Evolutionary conservation across 2,888 invertebrate species (phyloP), one percentile per base, ranked within the genome.

Genomic region (Cryptophagus acutangulus): DNA sequence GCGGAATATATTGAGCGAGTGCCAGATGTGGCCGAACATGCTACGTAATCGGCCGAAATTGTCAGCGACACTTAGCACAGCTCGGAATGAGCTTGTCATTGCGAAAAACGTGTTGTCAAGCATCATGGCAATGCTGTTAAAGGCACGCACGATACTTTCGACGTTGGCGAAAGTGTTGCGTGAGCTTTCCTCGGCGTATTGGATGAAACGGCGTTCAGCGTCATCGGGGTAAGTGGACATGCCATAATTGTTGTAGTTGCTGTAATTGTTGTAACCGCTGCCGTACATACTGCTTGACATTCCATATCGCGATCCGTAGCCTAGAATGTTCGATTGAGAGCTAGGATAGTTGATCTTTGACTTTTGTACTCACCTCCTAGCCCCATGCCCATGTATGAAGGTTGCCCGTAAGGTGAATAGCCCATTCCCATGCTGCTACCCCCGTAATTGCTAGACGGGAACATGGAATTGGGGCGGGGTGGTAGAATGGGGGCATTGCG

Each of bases 61-160:
- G 52, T 97, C 95, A 4, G 95, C 95, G 1, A 97, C 94, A 43
- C 94, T 92, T 36, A 97, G 74, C 49, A 97, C 89, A 36, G 97
- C 96, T 8, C 55, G 24, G 65, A 96, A 97, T 0, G 96, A 95
- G 67, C 88, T 94, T 13, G 93, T 91, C 60, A 97, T 78, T 2
- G 96, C 95, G 64, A 89, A 88, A 67, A 93, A 95, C 30, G 96
- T 95, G 14, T 94, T 95, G 62, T 96, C 96, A 40, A 97, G 69
- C 92, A 97, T 94, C 79, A 93, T 89, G 2, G 94, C 89, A 2
- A 97, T 81, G 36, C 96, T 94, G 12, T 87, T 86, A 51, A 96
- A 88, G 1, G 96, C 92, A 53, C 85, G 81, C 18, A 63, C 60
- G 25, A 64, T 2, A 94, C 91, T 85, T 69, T 96, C 94, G 52